Conservation (phyloP, 2,888 invertebrate species). For the Rhorus exstirpatorius region DNA sequence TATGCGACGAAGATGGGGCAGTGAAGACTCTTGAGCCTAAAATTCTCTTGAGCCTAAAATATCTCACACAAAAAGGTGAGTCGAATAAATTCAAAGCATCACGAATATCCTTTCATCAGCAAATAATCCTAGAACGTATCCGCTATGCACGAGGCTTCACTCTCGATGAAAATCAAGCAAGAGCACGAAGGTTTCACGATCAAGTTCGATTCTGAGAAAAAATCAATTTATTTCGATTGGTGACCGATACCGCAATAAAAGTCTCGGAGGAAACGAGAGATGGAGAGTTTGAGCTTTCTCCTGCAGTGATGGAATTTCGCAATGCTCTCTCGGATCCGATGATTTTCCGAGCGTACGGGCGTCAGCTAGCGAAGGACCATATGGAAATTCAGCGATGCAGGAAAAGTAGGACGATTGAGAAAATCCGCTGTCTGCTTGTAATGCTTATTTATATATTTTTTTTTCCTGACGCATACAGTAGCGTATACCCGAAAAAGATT, state of each 20-base stretch:
- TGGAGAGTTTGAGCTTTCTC: slow-evolving; percentile 48
- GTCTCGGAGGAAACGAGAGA: slow-evolving; percentile 47
- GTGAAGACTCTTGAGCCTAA: background rate
- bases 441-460: background rate
- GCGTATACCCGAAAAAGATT: too few relatives aligned
- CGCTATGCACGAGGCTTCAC: background rate
- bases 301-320: slow-evolving; percentile 21
- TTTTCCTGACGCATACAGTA: too few relatives aligned
- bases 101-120: too few relatives aligned
- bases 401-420: slow-evolving; percentile 4
- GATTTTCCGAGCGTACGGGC: slow-evolving; percentile 22
- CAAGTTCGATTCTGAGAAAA: slow-evolving; percentile 57
- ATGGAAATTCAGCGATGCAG: background rate
- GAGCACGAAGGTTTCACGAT: slow-evolving; percentile 43
- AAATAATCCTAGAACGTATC: slow-evolving; percentile 4
- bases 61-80: slow-evolving; percentile 30
- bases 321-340: slow-evolving; percentile 27
- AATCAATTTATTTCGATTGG: slow-evolving; percentile 63
- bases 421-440: background rate
- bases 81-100: slow-evolving; percentile 43
- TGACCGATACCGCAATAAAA: slow-evolving; percentile 64
- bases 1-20: slow-evolving; percentile 4
- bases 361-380: background rate
- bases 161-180: slow-evolving; percentile 17
- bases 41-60: background rate